Conservation (phyloP, 2,888 invertebrate species). For the Trachelus stipa region DNA sequence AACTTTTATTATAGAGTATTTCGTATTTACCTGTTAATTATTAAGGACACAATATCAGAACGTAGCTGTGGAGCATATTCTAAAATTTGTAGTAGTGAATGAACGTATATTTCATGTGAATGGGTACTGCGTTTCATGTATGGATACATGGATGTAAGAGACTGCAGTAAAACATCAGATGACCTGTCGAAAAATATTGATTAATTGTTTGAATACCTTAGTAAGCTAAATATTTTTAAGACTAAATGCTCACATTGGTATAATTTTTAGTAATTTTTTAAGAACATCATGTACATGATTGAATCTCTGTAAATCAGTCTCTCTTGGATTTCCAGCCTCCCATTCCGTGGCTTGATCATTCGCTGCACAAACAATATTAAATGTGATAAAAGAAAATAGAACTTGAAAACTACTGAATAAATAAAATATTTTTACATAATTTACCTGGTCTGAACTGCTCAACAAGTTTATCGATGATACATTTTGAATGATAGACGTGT, state of each 20-base stretch:
- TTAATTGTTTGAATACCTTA: constrained; percentile 6
- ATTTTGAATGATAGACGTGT: constrained; percentile 75
- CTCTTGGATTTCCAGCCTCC: constrained; percentile 72
- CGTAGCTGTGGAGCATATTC: constrained; percentile 80
- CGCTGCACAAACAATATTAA: constrained; percentile 35
- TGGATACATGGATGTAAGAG: constrained; percentile 78
- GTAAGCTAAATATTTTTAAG: constrained; percentile 18
- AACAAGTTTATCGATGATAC: constrained; percentile 74
- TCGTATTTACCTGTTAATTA: constrained; percentile 79
- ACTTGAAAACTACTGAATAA: not conserved
- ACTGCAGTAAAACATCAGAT: constrained; percentile 75
- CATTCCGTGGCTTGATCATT: constrained; percentile 71
- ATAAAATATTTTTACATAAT: constrained; percentile 14
- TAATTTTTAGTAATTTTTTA: constrained; percentile 66
- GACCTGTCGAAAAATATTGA: constrained; percentile 71
- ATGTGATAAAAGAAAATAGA: constrained; percentile 17
- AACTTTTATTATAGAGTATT: not conserved
- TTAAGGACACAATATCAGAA: constrained; percentile 77
- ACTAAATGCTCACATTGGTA: constrained; percentile 71
- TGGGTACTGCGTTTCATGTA: constrained; percentile 79
- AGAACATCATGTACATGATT: constrained; percentile 74
- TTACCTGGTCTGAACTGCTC: constrained; percentile 72
- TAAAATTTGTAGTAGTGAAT: constrained; percentile 81
- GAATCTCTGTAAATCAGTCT: constrained; percentile 70
- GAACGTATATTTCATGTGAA: constrained; percentile 79